These are phyloP conservation scores for Tenthredo distinguenda DNA, from an alignment of 2,888 invertebrate species.

Conservation along the genomic window DNA sequence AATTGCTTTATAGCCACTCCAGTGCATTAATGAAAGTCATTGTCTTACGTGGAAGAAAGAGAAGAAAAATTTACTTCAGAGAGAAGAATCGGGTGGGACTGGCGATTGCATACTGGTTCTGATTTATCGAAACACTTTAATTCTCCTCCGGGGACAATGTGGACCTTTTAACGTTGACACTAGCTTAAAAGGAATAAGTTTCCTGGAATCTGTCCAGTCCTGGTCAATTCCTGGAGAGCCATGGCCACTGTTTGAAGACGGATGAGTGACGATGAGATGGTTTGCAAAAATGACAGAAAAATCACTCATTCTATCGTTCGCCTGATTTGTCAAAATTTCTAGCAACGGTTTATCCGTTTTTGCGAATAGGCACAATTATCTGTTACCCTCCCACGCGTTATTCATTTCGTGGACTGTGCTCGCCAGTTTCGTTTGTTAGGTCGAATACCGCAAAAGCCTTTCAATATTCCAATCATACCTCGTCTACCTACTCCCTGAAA, in stretches of 20 bases:
- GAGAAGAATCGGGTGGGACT: neutral
- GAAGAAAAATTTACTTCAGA: neutral
- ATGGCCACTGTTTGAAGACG: neutral
- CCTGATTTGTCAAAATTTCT: neutral
- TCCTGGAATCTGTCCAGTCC: neutral
- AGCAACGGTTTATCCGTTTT: neutral
- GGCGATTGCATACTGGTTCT: neutral
- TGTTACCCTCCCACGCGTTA: neutral
- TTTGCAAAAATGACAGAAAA: neutral
- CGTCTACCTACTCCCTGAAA: slow-evolving; percentile 63
- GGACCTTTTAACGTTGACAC: slow-evolving; percentile 24
- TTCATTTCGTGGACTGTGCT: neutral
- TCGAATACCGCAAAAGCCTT: slow-evolving; percentile 30
- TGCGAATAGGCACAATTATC: neutral
- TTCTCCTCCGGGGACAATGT: neutral
- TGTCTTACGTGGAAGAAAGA: neutral
- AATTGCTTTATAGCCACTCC: neutral
- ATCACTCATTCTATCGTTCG: neutral
- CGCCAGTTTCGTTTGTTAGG: slow-evolving; percentile 13
- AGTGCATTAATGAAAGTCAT: neutral
- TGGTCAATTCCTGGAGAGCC: neutral
- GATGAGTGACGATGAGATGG: neutral
- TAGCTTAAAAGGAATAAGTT: neutral
- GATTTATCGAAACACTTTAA: slow-evolving; percentile 52
- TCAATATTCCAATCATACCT: slow-evolving; percentile 39